Evolutionary conservation across 2,888 invertebrate genomes (phyloP), one percentile per base, ranked within the genome.

Genomic region (Lasioglossum morio): DNA sequence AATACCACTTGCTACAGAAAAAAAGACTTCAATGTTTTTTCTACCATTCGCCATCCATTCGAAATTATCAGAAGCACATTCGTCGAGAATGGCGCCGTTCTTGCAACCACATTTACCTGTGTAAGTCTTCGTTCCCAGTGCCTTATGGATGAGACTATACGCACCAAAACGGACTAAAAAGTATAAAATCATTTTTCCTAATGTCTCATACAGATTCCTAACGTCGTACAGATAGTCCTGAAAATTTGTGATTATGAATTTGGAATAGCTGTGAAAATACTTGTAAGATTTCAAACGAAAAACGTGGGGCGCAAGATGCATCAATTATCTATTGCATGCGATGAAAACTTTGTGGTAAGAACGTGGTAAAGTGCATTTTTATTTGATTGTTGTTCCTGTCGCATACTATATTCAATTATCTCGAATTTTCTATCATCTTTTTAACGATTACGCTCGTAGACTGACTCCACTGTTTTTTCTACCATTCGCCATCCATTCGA

Each of bases 141-240:
- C 63, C 63, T 63, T 63, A 63, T 63, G 30, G 63, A 63, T 63
- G 63, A 30, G 63, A 63, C 63, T 63, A 63, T 63, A 63, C n/a
- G n/a, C n/a, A n/a, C n/a, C n/a, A n/a, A n/a, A n/a, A n/a, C n/a
- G n/a, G n/a, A n/a, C n/a, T n/a, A n/a, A n/a, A n/a, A n/a, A n/a
- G n/a, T 34, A 34, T 34, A 34, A 34, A 34, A 34, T 34, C 2
- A 34, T 34, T 34, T 34, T 34, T 34, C 34, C 34, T 34, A 34
- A 3, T 34, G 34, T 34, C 34, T 34, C 3, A 3, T 34, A 34
- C 34, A 34, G 34, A 34, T 34, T 34, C 3, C 34, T 34, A 34
- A 34, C 34, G 2, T 34, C 34, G 34, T 34, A 34, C 34, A 34
- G 34, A 34, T 34, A 34, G 34, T 34, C 34, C 34, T 34, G 34